Conservation (phyloP, 2,113 vertebrate genomes). For the Campylorhamphus procurvoides region DNA sequence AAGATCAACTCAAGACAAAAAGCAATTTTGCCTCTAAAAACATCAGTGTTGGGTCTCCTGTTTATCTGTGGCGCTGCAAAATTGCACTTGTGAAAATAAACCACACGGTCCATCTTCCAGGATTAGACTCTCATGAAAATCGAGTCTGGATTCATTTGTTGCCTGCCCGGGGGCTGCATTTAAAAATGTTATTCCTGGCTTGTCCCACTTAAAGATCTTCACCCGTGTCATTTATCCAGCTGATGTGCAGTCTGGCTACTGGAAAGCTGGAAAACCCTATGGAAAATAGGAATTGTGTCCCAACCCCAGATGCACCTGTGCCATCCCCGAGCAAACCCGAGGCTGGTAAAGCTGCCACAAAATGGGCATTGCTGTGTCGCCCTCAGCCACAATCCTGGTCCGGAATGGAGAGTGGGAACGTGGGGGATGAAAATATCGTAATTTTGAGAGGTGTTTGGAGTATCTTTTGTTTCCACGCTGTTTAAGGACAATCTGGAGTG, state of each 20-base stretch:
- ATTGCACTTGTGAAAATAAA: background rate
- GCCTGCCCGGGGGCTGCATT: background rate
- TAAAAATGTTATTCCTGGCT: background rate
- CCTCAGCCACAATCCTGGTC: background rate
- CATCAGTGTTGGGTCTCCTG: background rate
- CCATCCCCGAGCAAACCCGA: background rate
- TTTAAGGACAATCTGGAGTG: background rate
- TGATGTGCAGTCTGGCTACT: background rate
- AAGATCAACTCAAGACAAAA: background rate
- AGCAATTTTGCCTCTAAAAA: background rate
- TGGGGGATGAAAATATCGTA: rapidly evolving
- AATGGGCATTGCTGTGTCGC: rapidly evolving
- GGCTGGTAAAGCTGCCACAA: background rate
- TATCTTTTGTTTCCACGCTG: background rate
- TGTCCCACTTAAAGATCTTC: background rate
- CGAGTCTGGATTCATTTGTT: background rate
- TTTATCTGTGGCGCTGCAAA: background rate
- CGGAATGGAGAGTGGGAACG: rapidly evolving
- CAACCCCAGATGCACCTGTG: rapidly evolving
- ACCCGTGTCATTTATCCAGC: background rate
- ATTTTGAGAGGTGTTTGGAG: background rate
- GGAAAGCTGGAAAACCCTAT: background rate
- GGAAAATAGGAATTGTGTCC: background rate
- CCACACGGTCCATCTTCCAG: background rate
- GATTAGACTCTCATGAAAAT: background rate